Base-by-base conservation (phyloP, 2,888 invertebrate genomes). In the Drosophila kuntzei region DNA sequence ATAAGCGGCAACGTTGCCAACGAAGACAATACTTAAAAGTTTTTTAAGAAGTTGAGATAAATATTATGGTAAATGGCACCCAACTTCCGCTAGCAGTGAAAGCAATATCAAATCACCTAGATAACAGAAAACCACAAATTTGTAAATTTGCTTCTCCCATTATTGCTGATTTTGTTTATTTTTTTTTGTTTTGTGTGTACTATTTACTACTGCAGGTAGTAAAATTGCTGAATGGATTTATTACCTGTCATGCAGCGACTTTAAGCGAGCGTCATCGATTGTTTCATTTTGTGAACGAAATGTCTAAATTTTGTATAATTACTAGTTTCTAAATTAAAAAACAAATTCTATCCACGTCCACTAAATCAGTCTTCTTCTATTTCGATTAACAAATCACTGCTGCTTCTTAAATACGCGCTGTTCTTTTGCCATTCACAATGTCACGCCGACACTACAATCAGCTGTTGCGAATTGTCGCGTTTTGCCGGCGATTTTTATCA, bases 401-500 rank as follows among this genome's bases (percentile, higher is more conserved):
- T 50, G 47, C 74, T 67, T 68, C 79, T 68, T 55, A 1, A n/a
- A 43, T 32, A 29, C 54, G n/a, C 0, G 11, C 16, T 59, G 58
- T 67, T 71, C 79, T 76, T 46, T 57, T 73, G 66, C 37, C 55
- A 79, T 51, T 79, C 78, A 47, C 73, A 7, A 20, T 12, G 57
- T 7, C 6, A 20, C 62, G 61, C 49, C 2, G 7, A 8, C 58
- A 50, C 0, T 7, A 5, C 16, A 60, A 57, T 53, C 79, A 75
- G 79, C 74, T 78, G 74, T 59, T 43, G 11, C 4, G 1, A 7
- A 2, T 46, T 20, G 1, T 1, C 18, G 8, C 25, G 14, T 18
- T 36, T 27, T 37, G 16, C 49, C 66, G 71, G 59, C 50, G 22
- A 43, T 14, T 18, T 50, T n/a, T 34, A 8, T 16, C 6, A 9